phyloP scores from a whole-genome alignment of 2,888 invertebrate species.

The Xanthostigma xanthostigma region DNA sequence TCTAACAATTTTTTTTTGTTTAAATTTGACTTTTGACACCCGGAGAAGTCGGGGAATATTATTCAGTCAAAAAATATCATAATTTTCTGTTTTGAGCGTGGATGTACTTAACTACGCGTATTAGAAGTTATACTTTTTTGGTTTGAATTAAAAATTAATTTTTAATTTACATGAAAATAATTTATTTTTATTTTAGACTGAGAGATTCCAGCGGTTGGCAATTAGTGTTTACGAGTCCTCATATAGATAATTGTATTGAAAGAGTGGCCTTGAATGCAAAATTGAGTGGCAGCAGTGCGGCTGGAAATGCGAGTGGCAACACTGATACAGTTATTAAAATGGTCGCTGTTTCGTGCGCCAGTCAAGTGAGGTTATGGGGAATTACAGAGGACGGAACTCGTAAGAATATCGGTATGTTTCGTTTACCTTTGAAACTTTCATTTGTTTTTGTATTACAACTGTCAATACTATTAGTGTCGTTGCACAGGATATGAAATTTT shows the following conservation, averaged over 20 bases:
- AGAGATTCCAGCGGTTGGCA: conserved; percentile 97
- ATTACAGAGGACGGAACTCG: conserved; percentile 61
- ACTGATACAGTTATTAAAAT: conserved; percentile 36
- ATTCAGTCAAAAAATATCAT: no score
- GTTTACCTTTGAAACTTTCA: not conserved
- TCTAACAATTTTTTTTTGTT: not conserved
- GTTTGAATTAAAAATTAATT: no score
- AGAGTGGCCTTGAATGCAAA: conserved; percentile 77
- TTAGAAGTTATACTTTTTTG: no score
- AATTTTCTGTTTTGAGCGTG: no score
- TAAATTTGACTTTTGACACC: not conserved
- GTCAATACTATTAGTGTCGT: not conserved
- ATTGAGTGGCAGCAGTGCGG: conserved; percentile 32
- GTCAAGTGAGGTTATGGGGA: conserved; percentile 63
- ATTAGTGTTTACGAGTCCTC: conserved; percentile 82
- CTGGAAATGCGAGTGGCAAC: conserved; percentile 30
- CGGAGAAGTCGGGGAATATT: no score
- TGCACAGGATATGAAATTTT: no score
- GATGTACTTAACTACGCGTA: no score
- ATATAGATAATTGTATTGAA: conserved; percentile 79
- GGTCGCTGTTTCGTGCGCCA: conserved; percentile 70
- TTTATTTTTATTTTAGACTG: conserved; percentile 37
- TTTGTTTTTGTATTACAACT: not conserved
- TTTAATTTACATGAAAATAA: no score
- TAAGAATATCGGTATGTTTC: conserved; percentile 47